Conservation (phyloP, 1,140 invertebrate genomes). For the Fopius arisanus region DNA sequence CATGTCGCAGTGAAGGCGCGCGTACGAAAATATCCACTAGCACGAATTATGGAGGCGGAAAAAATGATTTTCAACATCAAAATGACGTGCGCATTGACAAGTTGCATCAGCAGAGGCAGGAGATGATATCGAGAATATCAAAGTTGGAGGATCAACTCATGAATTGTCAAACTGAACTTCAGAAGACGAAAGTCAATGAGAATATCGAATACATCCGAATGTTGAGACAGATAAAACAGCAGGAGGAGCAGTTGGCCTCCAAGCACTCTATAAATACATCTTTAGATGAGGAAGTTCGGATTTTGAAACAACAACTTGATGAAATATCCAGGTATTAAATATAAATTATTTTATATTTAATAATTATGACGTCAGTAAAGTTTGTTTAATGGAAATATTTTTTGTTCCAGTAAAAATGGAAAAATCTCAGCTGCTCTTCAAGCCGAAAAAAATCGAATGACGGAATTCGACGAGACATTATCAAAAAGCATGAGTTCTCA, state of each 20-base stretch:
- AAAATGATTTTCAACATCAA: not conserved
- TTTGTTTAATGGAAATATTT: too few relatives aligned
- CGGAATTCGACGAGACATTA: constrained; percentile 48
- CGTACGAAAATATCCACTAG: constrained; percentile 48
- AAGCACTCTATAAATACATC: constrained; percentile 44
- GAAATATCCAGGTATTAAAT: constrained; percentile 51
- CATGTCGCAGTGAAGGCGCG: constrained; percentile 54
- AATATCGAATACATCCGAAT: constrained; percentile 58
- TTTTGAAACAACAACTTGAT: constrained; percentile 47
- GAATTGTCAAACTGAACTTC: constrained; percentile 35
- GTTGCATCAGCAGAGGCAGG: constrained; percentile 50
- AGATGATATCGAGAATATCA: constrained; percentile 46
- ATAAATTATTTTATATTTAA: too few relatives aligned
- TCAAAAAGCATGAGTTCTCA: constrained; percentile 43
- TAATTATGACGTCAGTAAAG: too few relatives aligned
- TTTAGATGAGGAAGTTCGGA: constrained; percentile 44
- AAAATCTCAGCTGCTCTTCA: constrained; percentile 40
- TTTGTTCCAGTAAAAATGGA: constrained; percentile 44
- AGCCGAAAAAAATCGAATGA: constrained; percentile 45
- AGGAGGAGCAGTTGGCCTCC: constrained; percentile 51
- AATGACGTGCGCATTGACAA: constrained; percentile 39
- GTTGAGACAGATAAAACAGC: constrained; percentile 56
- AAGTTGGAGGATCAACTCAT: constrained; percentile 53
- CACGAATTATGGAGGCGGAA: constrained; percentile 31
- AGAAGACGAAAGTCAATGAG: constrained; percentile 54